Conservation (phyloP, 1,140 invertebrate species). For the Drosophila pseudoananassae region DNA sequence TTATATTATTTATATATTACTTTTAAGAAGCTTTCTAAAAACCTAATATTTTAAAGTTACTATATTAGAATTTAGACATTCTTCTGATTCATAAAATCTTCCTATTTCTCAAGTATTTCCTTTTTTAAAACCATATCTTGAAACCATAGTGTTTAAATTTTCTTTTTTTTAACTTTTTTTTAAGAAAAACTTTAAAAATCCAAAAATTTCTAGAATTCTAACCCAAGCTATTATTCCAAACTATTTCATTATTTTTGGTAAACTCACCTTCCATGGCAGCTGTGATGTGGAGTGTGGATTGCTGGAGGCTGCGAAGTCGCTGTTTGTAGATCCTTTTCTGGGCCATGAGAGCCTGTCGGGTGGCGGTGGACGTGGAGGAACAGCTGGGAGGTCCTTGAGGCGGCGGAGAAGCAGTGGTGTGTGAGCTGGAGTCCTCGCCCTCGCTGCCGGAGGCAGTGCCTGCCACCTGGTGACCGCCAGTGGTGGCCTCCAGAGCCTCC, state of each 20-base stretch:
- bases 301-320: slow-evolving; percentile 86
- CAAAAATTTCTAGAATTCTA: no score
- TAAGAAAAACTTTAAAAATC: no score
- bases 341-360: slow-evolving; percentile 85
- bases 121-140: no score
- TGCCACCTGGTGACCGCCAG: not conserved
- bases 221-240: no score
- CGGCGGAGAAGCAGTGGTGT: slow-evolving; percentile 17
- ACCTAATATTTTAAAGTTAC: no score
- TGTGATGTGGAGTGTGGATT: slow-evolving; percentile 84
- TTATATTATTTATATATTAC: no score
- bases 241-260: not conserved
- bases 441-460: slow-evolving; percentile 23
- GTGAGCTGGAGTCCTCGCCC: slow-evolving; percentile 41
- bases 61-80: no score
- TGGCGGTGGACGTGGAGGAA: slow-evolving; percentile 33
- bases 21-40: no score
- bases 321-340: slow-evolving; percentile 87
- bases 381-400: slow-evolving; percentile 16
- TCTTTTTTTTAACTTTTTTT: not conserved
- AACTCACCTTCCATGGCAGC: slow-evolving; percentile 81
- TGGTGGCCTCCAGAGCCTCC: slow-evolving; percentile 69
- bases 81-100: no score
- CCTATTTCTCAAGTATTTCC: no score
- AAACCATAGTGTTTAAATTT: not conserved